Conservation (phyloP, 2,113 vertebrate species). For the Carlito syrichta region DNA sequence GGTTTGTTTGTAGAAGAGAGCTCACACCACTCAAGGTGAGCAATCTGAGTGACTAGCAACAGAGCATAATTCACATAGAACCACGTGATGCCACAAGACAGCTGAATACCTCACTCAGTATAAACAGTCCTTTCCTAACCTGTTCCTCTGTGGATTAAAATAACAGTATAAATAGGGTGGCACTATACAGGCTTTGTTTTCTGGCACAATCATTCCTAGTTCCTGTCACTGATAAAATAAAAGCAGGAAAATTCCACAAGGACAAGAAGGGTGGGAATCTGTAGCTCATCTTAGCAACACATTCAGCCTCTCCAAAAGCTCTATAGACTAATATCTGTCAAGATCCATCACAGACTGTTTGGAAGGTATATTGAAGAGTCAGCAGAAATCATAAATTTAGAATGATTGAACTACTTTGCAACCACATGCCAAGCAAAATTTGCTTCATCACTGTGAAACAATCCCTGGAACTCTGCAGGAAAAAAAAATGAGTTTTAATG, state of each 20-base stretch:
- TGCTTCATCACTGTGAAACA: neutral
- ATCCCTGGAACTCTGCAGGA: neutral
- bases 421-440: neutral
- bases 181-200: neutral
- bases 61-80: neutral
- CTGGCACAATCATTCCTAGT: neutral
- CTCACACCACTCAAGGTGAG: neutral
- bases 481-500: neutral
- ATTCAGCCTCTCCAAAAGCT: neutral
- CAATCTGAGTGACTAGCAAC: neutral
- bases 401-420: neutral
- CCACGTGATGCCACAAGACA: neutral
- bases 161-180: neutral
- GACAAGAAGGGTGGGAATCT: neutral
- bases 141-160: neutral
- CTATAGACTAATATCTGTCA: neutral
- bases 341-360: neutral
- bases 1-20: neutral
- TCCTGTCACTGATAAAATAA: neutral
- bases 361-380: neutral
- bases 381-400: slow-evolving; percentile 11
- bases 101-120: neutral
- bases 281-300: neutral
- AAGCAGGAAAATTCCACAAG: neutral
- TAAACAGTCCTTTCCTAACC: neutral